Conservation (phyloP, 2,888 invertebrate species). For the Hypercompe scribonia region DNA sequence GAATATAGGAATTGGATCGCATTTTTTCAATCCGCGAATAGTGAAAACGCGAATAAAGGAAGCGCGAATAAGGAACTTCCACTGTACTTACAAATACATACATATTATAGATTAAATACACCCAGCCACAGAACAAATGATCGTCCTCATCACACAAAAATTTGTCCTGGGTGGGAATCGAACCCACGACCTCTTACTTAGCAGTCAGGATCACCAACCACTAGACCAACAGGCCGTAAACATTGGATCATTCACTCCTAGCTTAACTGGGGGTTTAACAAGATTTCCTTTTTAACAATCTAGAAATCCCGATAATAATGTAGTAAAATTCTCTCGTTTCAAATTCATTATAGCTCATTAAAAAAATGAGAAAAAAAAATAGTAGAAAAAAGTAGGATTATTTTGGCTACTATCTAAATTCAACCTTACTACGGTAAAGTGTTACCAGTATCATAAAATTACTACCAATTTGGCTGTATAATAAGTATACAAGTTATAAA, state of each 20-base stretch:
- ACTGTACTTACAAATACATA: too few relatives aligned
- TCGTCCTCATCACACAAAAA: too few relatives aligned
- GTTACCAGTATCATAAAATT: constrained; percentile 8
- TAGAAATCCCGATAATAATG: not conserved
- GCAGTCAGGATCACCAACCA: too few relatives aligned
- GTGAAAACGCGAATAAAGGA: too few relatives aligned
- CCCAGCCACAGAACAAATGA: too few relatives aligned
- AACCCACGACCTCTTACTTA: too few relatives aligned
- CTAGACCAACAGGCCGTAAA: too few relatives aligned
- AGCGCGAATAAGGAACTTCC: too few relatives aligned
- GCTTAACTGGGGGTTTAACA: not conserved
- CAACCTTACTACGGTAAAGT: not conserved
- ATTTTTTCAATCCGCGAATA: too few relatives aligned
- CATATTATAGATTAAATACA: too few relatives aligned
- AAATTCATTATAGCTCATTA: not conserved
- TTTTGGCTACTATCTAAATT: not conserved
- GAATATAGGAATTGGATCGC: too few relatives aligned
- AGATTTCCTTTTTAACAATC: not conserved
- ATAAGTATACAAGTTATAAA: constrained; percentile 30
- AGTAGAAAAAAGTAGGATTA: not conserved
- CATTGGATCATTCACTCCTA: not conserved
- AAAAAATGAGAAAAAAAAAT: not conserved
- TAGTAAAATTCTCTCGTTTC: constrained; percentile 6
- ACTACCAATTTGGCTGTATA: constrained; percentile 2
- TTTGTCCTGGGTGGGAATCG: too few relatives aligned